These are phyloP conservation scores for Eulemur rufifrons DNA, from an alignment of 2,113 vertebrate genomes.

Conservation along the genomic window DNA sequence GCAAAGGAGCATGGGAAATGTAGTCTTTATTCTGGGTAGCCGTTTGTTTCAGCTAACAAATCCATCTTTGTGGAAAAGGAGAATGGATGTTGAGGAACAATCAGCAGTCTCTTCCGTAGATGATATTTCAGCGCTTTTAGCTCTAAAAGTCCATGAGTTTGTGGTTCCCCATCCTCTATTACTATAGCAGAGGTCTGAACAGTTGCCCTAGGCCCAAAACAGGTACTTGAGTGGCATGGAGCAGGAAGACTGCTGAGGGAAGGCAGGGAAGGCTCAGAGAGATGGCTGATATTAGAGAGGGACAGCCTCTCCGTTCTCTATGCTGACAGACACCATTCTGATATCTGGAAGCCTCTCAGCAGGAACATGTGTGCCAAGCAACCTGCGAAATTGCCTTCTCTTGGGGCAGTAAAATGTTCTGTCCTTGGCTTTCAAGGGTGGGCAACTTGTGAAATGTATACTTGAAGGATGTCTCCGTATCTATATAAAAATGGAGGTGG, in stretches of 20 bases:
- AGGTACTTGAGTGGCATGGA: neutral
- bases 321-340: neutral
- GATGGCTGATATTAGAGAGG: neutral
- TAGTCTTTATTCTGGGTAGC: neutral
- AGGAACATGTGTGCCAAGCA: neutral
- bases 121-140: neutral
- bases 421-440: neutral
- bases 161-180: neutral
- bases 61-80: neutral
- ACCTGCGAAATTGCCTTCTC: neutral
- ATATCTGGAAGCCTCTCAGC: neutral
- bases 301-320: neutral
- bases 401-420: neutral
- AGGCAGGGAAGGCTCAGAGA: neutral
- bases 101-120: neutral
- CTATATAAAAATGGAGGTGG: neutral
- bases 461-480: neutral
- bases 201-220: neutral
- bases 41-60: neutral
- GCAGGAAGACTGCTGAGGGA: neutral
- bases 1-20: constrained; percentile 6
- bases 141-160: neutral
- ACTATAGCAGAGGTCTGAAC: neutral
- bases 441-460: neutral
- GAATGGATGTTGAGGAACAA: neutral